Evolutionary conservation across 2,888 invertebrate species (phyloP).

Genomic region (Agrotis exclamationis): DNA sequence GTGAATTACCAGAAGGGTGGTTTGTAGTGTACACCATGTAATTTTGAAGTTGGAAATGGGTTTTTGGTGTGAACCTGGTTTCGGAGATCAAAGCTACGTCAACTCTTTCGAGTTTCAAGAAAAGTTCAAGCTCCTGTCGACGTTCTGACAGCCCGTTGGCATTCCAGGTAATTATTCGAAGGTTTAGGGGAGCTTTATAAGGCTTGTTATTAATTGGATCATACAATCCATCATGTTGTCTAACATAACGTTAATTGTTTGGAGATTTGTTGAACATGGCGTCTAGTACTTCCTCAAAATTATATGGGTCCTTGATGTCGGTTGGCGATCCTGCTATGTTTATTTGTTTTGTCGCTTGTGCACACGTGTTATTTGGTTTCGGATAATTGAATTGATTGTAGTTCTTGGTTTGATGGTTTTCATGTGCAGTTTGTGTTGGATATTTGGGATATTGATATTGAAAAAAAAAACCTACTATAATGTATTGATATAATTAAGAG

Average conservation of each 20-base stretch:
- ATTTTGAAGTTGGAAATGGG: neutral
- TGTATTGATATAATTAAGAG: no score
- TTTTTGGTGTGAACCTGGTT: neutral
- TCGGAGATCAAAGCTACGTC: constrained; percentile 9
- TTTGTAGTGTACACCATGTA: constrained; percentile 6
- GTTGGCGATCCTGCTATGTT: neutral
- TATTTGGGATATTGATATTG: neutral
- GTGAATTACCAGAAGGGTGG: constrained; percentile 14
- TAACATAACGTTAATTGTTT: constrained; percentile 8
- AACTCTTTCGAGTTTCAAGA: neutral
- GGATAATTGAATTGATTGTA: neutral
- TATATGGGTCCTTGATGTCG: neutral
- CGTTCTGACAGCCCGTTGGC: constrained; percentile 10
- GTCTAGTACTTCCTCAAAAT: neutral
- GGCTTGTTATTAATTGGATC: neutral
- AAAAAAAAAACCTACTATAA: no score
- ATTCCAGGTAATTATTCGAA: constrained; percentile 8
- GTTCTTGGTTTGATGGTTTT: neutral
- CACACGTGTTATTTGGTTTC: neutral
- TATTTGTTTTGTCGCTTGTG: neutral
- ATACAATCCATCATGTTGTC: constrained; percentile 14
- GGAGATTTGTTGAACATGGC: constrained; percentile 4
- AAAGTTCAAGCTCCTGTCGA: constrained; percentile 7
- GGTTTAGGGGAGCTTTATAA: neutral
- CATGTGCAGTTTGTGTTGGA: neutral